Conservation (phyloP, 2,113 vertebrate species). For the Campylomormyrus numenius region DNA sequence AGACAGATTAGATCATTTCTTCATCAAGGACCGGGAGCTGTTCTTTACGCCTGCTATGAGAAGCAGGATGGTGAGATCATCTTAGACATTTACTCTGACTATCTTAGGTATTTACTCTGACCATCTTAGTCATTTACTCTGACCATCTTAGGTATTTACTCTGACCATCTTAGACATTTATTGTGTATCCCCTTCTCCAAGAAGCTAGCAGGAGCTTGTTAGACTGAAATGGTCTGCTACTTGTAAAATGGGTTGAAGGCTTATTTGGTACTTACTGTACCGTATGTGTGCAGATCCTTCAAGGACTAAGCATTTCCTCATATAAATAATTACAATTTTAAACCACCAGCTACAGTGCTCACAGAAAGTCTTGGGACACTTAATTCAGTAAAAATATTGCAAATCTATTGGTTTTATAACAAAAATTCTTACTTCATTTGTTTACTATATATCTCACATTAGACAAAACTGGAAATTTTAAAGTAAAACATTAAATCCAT, state of each 20-base stretch:
- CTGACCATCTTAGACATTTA: background rate
- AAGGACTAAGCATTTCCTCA: background rate
- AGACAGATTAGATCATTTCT: slow-evolving; percentile 65
- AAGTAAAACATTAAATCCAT: background rate
- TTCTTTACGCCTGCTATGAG: slow-evolving; percentile 87
- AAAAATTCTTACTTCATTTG: background rate
- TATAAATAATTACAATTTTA: background rate
- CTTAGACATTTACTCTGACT: background rate
- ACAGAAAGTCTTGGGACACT: background rate
- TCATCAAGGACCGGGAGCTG: slow-evolving; percentile 63
- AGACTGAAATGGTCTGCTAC: background rate
- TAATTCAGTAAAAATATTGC: background rate
- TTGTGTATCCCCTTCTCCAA: background rate
- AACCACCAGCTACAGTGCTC: background rate
- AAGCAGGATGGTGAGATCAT: slow-evolving; percentile 76
- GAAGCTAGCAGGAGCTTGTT: background rate
- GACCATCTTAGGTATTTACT: background rate
- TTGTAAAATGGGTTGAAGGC: background rate
- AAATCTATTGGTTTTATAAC: background rate
- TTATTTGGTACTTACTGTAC: background rate
- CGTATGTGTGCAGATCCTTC: background rate
- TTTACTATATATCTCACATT: background rate
- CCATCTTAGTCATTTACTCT: background rate
- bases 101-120: background rate
- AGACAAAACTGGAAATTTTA: background rate